Evolutionary conservation across 2,113 vertebrate species (phyloP), one percentile per base, ranked within the genome.

Genomic region (Trematomus loennbergii): DNA sequence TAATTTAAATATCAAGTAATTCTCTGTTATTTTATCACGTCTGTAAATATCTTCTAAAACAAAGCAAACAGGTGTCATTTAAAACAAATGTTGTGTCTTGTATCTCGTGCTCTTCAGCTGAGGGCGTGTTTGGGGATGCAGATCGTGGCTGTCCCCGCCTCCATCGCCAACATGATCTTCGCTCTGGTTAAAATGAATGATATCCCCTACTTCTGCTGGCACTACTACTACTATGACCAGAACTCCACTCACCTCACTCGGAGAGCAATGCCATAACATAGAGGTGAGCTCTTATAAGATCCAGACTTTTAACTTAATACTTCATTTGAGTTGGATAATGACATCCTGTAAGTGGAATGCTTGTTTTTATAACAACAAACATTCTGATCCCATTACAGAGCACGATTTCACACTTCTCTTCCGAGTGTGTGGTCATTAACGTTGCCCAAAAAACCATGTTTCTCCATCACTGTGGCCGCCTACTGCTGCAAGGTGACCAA

Each of bases 401-500:
- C 0, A 45, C 18, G 3, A 11, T 48, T 0, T 0, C 1, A 0
- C 86, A 90, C 33, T 36, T 87, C 1, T 10, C 0, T 1, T 80
- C 73, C 4, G 83, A 90, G 9, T 0, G 20, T 2, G 0, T 82
- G 0, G 3, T 94, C 11, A 46, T 90, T 12, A 81, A 90, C 9
- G 49, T 15, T 0, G 33, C 75, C 2, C 82, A n/a, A n/a, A n/a
- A n/a, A n/a, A n/a, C n/a, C n/a, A n/a, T n/a, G n/a, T n/a, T n/a
- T 95, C 81, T 94, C 93, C 11, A 53, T 12, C 81, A 92, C 94
- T 15, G 75, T 95, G 79, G 87, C 86, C 1, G 66, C 57, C 22
- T 95, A 94, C 81, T 90, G 89, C 87, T 95, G 92, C 86, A 95
- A 95, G 74, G 92, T 95, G 20, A 55, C 90, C 77, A 91, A 93